These are phyloP conservation scores for Halocaridina rubra DNA, from an alignment of 2,888 invertebrate species.

Conservation along the genomic window DNA sequence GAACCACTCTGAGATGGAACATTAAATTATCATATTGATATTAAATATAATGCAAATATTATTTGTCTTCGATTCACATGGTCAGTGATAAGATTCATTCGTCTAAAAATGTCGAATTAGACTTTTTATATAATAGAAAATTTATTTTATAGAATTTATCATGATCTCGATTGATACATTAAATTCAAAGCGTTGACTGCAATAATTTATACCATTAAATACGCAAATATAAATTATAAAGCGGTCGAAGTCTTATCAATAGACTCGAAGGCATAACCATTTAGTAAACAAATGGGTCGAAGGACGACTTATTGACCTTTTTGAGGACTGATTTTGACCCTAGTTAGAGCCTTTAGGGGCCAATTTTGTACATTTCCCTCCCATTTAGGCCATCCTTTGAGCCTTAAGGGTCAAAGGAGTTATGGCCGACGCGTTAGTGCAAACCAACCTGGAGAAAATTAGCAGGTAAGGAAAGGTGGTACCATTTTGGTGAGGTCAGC, in stretches of 20 bases:
- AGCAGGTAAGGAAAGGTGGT: constrained; percentile 49
- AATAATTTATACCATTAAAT: no score
- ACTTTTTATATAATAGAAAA: no score
- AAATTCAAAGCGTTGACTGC: not conserved
- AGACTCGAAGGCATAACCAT: not conserved
- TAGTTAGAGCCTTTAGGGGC: no score
- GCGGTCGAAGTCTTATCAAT: no score
- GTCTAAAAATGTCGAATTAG: no score
- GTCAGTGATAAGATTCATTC: not conserved
- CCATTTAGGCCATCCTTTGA: not conserved
- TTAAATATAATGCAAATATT: no score
- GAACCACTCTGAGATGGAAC: no score
- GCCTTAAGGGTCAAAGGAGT: not conserved
- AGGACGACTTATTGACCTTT: no score
- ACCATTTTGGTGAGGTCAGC: constrained; percentile 31
- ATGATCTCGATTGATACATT: not conserved
- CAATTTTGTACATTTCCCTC: not conserved
- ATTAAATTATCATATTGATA: no score
- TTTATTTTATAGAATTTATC: no score
- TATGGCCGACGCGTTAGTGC: constrained; percentile 55
- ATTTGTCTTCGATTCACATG: not conserved
- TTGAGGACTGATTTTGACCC: no score
- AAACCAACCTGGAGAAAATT: constrained; percentile 60
- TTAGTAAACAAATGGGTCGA: constrained; percentile 58
- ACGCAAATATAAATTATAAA: no score